phyloP scores from a whole-genome alignment of 2,888 invertebrate species.

The Luffia ferchaultella region DNA sequence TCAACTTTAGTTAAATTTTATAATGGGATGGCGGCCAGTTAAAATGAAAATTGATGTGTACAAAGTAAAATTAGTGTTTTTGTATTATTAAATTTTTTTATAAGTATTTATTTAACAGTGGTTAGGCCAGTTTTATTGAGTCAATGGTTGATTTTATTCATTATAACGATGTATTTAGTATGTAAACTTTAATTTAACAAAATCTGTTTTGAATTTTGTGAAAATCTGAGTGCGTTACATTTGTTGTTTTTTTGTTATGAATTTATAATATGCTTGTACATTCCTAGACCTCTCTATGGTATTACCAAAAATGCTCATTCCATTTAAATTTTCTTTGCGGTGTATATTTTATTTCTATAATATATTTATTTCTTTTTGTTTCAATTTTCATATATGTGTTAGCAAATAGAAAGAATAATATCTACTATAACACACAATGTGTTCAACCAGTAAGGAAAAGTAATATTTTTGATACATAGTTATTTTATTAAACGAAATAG shows the following conservation, averaged over 20 bases:
- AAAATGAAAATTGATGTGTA: slow-evolving; percentile 50
- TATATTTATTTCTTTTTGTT: no score
- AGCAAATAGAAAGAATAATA: no score
- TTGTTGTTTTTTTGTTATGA: slow-evolving; percentile 45
- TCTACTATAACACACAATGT: no score
- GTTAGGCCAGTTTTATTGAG: slow-evolving; percentile 42
- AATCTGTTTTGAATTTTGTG: slow-evolving; percentile 27
- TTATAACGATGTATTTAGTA: background rate
- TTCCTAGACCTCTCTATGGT: slow-evolving; percentile 32
- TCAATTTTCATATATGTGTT: no score
- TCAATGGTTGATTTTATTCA: background rate
- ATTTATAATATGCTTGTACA: slow-evolving; percentile 17
- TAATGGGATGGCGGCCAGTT: slow-evolving; percentile 52
- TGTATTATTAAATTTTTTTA: slow-evolving; percentile 12
- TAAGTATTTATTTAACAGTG: slow-evolving; percentile 60
- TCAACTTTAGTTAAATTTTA: slow-evolving; percentile 29
- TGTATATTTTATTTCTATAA: no score
- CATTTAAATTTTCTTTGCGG: background rate
- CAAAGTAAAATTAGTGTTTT: slow-evolving; percentile 27
- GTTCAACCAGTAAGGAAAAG: no score
- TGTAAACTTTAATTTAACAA: slow-evolving; percentile 9
- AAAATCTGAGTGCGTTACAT: slow-evolving; percentile 29
- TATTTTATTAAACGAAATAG: background rate
- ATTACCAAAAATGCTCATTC: slow-evolving; percentile 9
- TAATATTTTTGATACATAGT: no score